Conservation (phyloP, 1,140 invertebrate species). For the Conus betulinus region DNA sequence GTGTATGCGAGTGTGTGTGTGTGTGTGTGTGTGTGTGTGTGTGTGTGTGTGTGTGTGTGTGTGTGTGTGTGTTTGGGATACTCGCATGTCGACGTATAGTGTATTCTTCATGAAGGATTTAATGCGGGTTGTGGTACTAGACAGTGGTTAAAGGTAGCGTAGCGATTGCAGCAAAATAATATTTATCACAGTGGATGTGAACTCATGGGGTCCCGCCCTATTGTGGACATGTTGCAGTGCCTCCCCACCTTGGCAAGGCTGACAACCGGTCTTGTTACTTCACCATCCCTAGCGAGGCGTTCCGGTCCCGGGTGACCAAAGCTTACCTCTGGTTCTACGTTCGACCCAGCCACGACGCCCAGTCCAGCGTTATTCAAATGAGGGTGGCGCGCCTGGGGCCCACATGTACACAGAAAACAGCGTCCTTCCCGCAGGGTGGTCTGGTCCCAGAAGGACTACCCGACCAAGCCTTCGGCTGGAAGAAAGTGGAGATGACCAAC, state of each 20-base stretch:
- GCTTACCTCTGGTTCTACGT: conserved; percentile 52
- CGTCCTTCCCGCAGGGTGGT: conserved; percentile 18
- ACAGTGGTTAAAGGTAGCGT: too few species aligned
- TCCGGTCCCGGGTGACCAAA: conserved; percentile 28
- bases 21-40: too few species aligned
- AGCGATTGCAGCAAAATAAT: too few species aligned
- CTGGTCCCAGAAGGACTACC: conserved; percentile 33
- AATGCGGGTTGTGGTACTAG: neutral
- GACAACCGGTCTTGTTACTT: conserved; percentile 39
- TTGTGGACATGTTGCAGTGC: conserved; percentile 9
- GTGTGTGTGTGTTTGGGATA: neutral
- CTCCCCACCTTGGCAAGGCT: neutral
- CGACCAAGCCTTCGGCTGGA: conserved; percentile 79
- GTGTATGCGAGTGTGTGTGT: too few species aligned
- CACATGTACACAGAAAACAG: neutral
- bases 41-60: neutral
- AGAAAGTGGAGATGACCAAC: conserved; percentile 88
- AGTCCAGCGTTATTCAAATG: conserved; percentile 31
- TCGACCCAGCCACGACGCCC: neutral
- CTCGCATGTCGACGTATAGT: too few species aligned
- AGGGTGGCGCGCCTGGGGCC: conserved; percentile 6
- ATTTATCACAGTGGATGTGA: neutral
- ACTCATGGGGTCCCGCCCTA: neutral
- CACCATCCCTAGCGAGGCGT: conserved; percentile 32
- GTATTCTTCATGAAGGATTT: neutral